phyloP scores from a whole-genome alignment of 2,113 vertebrate genomes.

The Leptosomus discolor region DNA sequence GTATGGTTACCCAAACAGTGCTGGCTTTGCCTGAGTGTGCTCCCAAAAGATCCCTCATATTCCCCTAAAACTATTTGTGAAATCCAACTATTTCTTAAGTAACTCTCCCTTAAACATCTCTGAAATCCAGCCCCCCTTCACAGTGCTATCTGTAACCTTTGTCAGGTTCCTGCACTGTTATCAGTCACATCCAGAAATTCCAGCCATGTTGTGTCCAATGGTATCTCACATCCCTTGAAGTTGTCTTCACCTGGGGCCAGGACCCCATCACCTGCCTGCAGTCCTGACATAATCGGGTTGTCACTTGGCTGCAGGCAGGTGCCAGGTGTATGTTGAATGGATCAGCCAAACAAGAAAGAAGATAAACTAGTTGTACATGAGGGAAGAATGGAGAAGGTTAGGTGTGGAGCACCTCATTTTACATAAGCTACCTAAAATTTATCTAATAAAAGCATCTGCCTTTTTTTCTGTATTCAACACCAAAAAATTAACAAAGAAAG shows the following conservation, averaged over 20 bases:
- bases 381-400: neutral
- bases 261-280: neutral
- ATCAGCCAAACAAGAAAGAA: neutral
- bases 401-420: neutral
- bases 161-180: neutral
- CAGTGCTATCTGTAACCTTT: neutral
- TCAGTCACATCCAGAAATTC: neutral
- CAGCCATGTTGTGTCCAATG: neutral
- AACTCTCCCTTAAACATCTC: neutral
- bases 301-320: neutral
- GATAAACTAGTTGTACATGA: neutral
- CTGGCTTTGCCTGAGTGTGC: neutral
- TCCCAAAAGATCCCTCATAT: neutral
- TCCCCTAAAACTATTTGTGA: neutral
- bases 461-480: neutral
- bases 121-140: neutral
- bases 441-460: neutral
- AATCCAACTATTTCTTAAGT: neutral
- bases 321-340: neutral
- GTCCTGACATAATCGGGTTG: neutral
- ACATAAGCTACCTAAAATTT: neutral
- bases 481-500: neutral
- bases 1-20: neutral
- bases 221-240: neutral
- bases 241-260: neutral